phyloP scores from a whole-genome alignment of 1,140 invertebrate genomes.

The Zaprionus vittiger region DNA sequence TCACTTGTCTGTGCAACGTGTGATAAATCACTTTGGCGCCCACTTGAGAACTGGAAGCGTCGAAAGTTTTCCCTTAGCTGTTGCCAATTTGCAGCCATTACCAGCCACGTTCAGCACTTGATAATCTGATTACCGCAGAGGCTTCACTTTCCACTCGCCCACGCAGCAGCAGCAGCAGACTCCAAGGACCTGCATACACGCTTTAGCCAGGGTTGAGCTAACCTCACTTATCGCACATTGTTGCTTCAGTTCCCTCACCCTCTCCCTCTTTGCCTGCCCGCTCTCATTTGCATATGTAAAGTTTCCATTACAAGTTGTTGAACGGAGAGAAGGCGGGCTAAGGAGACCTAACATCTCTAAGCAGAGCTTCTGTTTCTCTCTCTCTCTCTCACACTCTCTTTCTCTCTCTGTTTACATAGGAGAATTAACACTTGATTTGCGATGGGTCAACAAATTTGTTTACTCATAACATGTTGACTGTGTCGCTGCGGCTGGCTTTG shows the following conservation, averaged over 20 bases:
- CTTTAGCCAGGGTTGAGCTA: neutral
- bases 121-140: slow-evolving; percentile 39
- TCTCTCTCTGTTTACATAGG: slow-evolving; percentile 10
- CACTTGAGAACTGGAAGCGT: slow-evolving; percentile 22
- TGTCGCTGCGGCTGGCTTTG: slow-evolving; percentile 11
- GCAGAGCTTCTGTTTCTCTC: neutral
- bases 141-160: neutral
- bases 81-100: slow-evolving; percentile 24
- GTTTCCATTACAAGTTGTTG: slow-evolving; percentile 45
- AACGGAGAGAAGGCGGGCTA: neutral
- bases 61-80: slow-evolving; percentile 30
- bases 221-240: slow-evolving; percentile 13
- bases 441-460: slow-evolving; percentile 41
- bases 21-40: slow-evolving; percentile 46
- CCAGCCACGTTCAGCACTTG: slow-evolving; percentile 34
- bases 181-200: slow-evolving; percentile 9
- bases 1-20: neutral
- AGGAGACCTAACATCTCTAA: neutral
- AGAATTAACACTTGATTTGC: slow-evolving; percentile 42
- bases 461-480: slow-evolving; percentile 12
- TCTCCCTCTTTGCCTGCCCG: neutral
- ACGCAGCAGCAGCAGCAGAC: neutral
- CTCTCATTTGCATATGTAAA: slow-evolving; percentile 50
- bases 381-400: neutral
- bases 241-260: slow-evolving; percentile 1